Evolutionary conservation across 2,888 invertebrate genomes (phyloP), one percentile per base, ranked within the genome.

Genomic region (Mongoloraphidia duomilia): DNA sequence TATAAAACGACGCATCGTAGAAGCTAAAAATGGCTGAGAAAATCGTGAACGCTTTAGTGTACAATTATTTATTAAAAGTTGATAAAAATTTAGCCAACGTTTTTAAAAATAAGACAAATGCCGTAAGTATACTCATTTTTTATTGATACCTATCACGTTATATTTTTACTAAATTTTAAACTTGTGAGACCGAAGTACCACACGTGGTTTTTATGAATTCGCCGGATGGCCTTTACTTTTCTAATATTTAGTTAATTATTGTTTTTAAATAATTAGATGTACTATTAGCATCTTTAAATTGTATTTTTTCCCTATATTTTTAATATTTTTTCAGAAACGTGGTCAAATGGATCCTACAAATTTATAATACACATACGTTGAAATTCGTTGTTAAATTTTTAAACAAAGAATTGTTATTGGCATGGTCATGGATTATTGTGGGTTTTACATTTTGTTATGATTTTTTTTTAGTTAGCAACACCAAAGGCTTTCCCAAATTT

Each of bases 41-140:
- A 54, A 59, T 72, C 34, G 58, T 72, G 46, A 67, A 67, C 57
- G 76, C 83, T 6, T 62, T 86, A 49, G 72, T 85, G 50, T 74
- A 79, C 55, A 79, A 85, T 55, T 80, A 75, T 71, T 65, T 88
- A 50, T 63, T 69, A 50, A 76, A 72, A 55, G 72, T 75, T 55
- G 80, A 84, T 60, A 79, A 78, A 63, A 69, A 74, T 8, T 60
- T 86, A 34, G 86, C 86, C 0, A 73, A 76, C 58, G 72, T 79
- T 45, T 84, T 81, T 61, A 74, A 80, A 59, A 76, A 78, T 59
- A 84, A 82, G 68, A 76, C 79, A 1, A 84, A 85, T 63, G 79
- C 82, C 69, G 86, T 86, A 74, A 80, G 84, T 75, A 53, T 43
- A 50, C 43, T 48, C 35, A 37, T 47, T 44, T 49, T 44, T 33